phyloP scores from a whole-genome alignment of 2,888 invertebrate species.

The Epinotia nisella region DNA sequence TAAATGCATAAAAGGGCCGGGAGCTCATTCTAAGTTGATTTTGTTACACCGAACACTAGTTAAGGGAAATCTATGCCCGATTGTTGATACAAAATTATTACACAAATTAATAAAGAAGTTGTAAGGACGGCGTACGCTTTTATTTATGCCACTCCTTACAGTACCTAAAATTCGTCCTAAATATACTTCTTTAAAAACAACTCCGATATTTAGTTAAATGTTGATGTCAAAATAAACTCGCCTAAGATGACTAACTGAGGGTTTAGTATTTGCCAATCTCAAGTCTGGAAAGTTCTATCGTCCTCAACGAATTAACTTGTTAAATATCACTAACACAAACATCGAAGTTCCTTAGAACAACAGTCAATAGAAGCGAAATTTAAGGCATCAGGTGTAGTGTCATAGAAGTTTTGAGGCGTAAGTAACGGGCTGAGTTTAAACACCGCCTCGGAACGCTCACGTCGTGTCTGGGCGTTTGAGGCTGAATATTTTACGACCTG shows the following conservation, averaged over 20 bases:
- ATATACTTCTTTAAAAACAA: neutral
- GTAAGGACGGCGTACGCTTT: no score
- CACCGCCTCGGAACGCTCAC: constrained; percentile 16
- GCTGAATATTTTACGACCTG: constrained; percentile 49
- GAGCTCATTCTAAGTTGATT: no score
- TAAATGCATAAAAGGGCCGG: no score
- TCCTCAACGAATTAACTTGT: constrained; percentile 10
- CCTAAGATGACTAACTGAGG: neutral
- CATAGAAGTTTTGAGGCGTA: constrained; percentile 26
- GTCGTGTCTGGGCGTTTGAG: constrained; percentile 12
- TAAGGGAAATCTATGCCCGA: no score
- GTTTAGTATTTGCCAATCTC: constrained; percentile 9
- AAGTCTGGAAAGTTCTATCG: constrained; percentile 23
- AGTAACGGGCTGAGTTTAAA: constrained; percentile 19
- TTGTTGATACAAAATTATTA: no score
- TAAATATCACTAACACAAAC: constrained; percentile 9
- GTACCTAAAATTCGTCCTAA: neutral
- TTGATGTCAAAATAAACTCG: neutral
- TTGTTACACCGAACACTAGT: no score
- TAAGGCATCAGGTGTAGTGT: constrained; percentile 31
- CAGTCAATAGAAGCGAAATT: constrained; percentile 30
- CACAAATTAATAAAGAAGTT: no score
- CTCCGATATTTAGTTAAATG: no score
- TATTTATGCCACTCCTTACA: no score
- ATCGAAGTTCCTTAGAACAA: constrained; percentile 36